phyloP scores from a whole-genome alignment of 1,140 invertebrate species.

The Solenopsis fugax region DNA sequence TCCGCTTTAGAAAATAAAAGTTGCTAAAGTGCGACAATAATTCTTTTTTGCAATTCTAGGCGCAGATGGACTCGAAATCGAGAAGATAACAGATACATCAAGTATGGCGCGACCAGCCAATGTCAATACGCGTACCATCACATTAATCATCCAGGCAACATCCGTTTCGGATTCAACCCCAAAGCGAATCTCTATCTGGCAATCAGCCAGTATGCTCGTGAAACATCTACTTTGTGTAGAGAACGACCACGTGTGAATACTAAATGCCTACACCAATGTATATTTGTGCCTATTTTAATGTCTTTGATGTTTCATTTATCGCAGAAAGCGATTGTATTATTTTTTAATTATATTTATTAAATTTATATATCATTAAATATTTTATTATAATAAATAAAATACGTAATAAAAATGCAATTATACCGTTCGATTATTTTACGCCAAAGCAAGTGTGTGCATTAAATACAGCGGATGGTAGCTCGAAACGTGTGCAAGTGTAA shows the following conservation, averaged over 20 bases:
- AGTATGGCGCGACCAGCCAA: neutral
- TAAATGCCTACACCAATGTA: neutral
- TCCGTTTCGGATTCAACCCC: constrained; percentile 12
- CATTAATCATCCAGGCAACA: constrained; percentile 50
- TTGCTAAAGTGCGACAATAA: neutral
- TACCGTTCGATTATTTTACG: neutral
- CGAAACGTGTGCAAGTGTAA: neutral
- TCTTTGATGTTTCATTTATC: neutral
- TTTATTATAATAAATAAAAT: neutral
- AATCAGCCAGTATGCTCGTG: constrained; percentile 20
- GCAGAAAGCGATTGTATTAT: neutral
- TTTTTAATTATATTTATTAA: neutral
- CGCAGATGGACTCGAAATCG: neutral
- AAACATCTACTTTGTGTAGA: neutral
- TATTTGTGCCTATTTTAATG: neutral
- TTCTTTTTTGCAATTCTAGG: neutral
- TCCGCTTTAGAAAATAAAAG: neutral
- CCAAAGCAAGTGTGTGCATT: neutral
- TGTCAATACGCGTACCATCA: constrained; percentile 34
- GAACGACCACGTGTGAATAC: neutral
- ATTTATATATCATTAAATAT: neutral
- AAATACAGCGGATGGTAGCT: neutral
- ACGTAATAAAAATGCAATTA: neutral
- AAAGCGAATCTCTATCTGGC: constrained; percentile 42
- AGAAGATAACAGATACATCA: constrained; percentile 11